These are phyloP conservation scores for Eulacestoma nigropectus DNA, from an alignment of 2,113 vertebrate genomes.

Conservation along the genomic window DNA sequence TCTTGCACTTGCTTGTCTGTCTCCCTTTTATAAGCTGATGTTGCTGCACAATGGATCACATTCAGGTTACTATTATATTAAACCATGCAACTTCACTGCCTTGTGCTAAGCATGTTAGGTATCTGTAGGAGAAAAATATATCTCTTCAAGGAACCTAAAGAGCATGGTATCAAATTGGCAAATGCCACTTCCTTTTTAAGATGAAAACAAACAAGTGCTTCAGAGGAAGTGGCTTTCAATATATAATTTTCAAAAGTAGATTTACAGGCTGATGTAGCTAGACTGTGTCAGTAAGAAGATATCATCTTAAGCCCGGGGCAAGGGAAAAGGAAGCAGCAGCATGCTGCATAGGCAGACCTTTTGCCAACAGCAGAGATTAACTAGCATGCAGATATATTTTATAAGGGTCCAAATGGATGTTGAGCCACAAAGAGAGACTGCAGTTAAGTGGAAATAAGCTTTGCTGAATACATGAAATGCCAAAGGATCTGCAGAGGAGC, in stretches of 20 bases:
- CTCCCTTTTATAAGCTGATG: not conserved
- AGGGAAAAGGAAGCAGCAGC: not conserved
- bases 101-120: not conserved
- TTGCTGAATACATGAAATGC: conserved; percentile 48
- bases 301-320: not conserved
- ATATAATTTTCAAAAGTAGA: not conserved
- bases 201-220: not conserved
- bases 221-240: not conserved
- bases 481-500: conserved; percentile 42
- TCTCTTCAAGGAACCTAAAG: not conserved
- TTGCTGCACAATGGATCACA: not conserved
- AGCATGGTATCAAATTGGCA: not conserved
- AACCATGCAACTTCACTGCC: not conserved
- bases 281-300: not conserved
- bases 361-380: conserved; percentile 22
- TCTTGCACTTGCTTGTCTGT: not conserved
- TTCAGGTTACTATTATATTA: not conserved
- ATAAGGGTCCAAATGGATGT: conserved; percentile 1
- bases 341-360: not conserved
- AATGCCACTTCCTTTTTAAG: not conserved
- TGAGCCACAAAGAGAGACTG: not conserved
- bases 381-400: conserved; percentile 33
- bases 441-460: conserved; percentile 48
- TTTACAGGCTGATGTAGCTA: not conserved
- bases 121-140: not conserved